A percentile compares a stretch with the other conserved stretches of the same genome.
Conservation (phyloP, 2,888 invertebrate species). For the Oscheius onirici region DNA sequence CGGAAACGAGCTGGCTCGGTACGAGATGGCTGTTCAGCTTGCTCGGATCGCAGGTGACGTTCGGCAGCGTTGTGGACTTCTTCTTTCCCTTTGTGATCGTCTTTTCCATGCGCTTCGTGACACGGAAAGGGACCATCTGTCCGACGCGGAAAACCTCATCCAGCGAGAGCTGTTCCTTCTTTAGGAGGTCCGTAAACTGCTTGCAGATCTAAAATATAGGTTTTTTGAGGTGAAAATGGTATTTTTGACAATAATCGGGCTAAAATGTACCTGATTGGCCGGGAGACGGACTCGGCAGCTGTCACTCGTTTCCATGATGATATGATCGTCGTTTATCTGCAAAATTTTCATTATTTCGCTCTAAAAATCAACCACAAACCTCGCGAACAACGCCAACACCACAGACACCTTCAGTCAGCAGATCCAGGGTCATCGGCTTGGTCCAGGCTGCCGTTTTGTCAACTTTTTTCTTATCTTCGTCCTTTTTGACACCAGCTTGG, state of each 20-base stretch:
- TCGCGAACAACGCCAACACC: constrained; percentile 60
- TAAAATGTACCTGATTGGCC: constrained; percentile 30
- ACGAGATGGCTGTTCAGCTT: constrained; percentile 62
- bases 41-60: constrained; percentile 50
- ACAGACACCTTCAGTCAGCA: constrained; percentile 56
- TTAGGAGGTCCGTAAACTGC: constrained; percentile 39
- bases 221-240: constrained; percentile 32
- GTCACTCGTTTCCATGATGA: constrained; percentile 26
- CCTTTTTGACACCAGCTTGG: not conserved
- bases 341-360: not conserved
- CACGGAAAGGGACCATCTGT: constrained; percentile 62
- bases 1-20: constrained; percentile 51
- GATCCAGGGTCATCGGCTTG: constrained; percentile 39
- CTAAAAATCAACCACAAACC: constrained; percentile 29
- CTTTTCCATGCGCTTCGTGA: constrained; percentile 22
- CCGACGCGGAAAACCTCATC: constrained; percentile 65
- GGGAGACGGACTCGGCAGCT: constrained; percentile 33
- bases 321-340: constrained; percentile 28
- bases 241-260: no score
- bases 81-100: not conserved
- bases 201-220: constrained; percentile 34
- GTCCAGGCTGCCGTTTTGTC: constrained; percentile 39
- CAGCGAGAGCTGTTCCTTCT: constrained; percentile 44
- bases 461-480: constrained; percentile 27
- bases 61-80: not conserved